Evolutionary conservation across 2,797 vertebrate species (phyloP).

Genomic region (Malacoraja senta): DNA sequence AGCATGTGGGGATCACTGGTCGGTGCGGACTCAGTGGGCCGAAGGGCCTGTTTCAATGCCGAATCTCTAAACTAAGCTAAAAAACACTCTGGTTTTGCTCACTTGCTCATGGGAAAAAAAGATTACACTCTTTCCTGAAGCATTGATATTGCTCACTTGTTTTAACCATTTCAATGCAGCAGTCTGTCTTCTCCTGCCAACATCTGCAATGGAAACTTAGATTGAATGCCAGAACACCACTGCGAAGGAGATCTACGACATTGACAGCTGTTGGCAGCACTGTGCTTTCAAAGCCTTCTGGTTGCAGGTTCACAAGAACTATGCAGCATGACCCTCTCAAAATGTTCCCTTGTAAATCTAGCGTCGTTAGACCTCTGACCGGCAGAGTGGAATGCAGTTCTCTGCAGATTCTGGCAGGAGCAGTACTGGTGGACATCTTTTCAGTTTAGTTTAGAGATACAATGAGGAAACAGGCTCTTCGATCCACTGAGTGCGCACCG

Average conservation of each 20-base stretch:
- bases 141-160: not conserved
- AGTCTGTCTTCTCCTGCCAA: not conserved
- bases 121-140: not conserved
- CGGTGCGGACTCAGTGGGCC: too few relatives aligned
- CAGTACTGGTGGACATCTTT: too few relatives aligned
- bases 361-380: not conserved
- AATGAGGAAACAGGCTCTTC: too few relatives aligned
- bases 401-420: not conserved
- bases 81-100: not conserved
- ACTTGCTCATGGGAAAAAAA: not conserved
- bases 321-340: not conserved
- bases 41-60: too few relatives aligned
- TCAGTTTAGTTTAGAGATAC: too few relatives aligned
- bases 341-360: not conserved
- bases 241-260: not conserved
- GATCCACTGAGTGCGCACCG: too few relatives aligned
- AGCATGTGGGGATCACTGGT: too few relatives aligned
- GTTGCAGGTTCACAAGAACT: not conserved
- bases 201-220: not conserved
- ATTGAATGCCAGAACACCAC: not conserved
- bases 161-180: not conserved
- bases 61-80: too few relatives aligned
- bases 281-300: not conserved
- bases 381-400: not conserved
- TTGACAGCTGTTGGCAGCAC: not conserved